Conservation (phyloP, 92 coral and sea anemone genomes). For the Pocillopora meandrina region DNA sequence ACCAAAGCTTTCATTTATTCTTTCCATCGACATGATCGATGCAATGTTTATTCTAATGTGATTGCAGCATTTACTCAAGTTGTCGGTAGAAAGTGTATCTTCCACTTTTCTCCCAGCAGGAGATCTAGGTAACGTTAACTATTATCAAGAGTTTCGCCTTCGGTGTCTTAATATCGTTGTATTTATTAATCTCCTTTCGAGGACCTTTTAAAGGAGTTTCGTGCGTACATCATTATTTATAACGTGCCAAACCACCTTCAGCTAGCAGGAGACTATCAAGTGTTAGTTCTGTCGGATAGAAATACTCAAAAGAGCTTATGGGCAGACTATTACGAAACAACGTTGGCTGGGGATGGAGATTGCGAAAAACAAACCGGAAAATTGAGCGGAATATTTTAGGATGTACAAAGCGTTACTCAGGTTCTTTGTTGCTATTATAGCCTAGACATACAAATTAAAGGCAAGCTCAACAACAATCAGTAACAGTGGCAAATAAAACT, state of each 20-base stretch:
- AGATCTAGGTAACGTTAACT: background rate
- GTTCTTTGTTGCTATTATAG: background rate
- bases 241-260: too few relatives aligned
- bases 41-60: background rate
- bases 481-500: background rate
- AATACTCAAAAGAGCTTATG: too few relatives aligned
- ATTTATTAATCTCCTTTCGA: too few relatives aligned
- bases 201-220: too few relatives aligned
- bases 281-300: too few relatives aligned
- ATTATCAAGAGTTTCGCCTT: background rate
- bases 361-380: too few relatives aligned
- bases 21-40: background rate
- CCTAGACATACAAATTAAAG: background rate
- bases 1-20: background rate
- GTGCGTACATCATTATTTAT: too few relatives aligned
- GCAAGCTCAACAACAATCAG: background rate
- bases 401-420: too few relatives aligned
- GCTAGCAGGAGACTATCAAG: too few relatives aligned
- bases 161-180: background rate
- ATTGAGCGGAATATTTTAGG: too few relatives aligned
- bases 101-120: conserved; percentile 21
- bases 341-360: too few relatives aligned
- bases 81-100: background rate
- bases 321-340: too few relatives aligned
- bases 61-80: conserved; percentile 11